A percentile compares a stretch with the other conserved stretches of the same genome.
Conservation (phyloP, 2,113 vertebrate species). For the Ceyx margarethae region DNA sequence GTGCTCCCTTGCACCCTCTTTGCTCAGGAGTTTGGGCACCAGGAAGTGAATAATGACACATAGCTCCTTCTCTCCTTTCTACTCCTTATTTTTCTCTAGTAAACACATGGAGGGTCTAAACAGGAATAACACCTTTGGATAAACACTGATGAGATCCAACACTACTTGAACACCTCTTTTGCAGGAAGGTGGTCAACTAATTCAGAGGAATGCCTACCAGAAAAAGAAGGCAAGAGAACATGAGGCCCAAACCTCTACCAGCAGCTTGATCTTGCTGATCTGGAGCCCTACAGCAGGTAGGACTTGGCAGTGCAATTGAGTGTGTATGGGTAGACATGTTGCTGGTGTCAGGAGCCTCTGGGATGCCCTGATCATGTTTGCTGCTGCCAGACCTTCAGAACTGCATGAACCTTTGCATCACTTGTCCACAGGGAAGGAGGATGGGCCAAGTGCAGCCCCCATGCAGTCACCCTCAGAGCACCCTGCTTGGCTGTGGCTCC, state of each 20-base stretch:
- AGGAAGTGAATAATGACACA: neutral
- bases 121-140: neutral
- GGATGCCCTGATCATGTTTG: fast-evolving
- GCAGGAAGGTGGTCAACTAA: neutral
- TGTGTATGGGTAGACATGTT: neutral
- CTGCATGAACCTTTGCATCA: neutral
- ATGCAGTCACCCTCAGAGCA: neutral
- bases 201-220: neutral
- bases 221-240: neutral
- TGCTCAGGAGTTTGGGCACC: neutral
- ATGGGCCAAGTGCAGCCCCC: fast-evolving
- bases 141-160: neutral
- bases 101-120: neutral
- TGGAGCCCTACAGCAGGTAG: neutral
- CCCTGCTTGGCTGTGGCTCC: neutral
- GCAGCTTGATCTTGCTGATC: neutral
- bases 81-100: neutral
- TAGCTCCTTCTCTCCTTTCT: neutral
- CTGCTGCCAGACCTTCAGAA: neutral
- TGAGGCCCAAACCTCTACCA: neutral
- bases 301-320: neutral
- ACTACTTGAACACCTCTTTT: neutral
- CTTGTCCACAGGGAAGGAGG: no score
- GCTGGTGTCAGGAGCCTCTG: neutral
- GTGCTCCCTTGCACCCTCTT: neutral